phyloP scores from a whole-genome alignment of 2,888 invertebrate genomes.

The Unio delphinus region DNA sequence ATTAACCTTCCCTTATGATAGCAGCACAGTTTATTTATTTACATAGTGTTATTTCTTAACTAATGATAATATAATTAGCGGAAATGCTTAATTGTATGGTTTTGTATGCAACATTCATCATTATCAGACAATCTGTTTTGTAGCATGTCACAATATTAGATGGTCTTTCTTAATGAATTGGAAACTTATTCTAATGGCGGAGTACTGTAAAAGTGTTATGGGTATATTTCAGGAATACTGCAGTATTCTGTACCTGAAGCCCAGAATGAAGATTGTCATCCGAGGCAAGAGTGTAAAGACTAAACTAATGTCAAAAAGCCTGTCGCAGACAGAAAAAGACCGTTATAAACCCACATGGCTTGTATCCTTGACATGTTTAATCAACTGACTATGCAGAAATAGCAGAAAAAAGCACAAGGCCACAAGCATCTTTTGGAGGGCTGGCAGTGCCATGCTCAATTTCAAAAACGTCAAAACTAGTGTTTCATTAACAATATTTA shows the following conservation, averaged over 20 bases:
- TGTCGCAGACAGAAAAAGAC: slow-evolving; percentile 63
- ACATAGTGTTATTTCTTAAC: neutral
- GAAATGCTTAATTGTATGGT: too few species aligned
- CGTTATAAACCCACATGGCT: slow-evolving; percentile 65
- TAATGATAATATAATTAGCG: neutral
- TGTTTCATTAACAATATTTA: too few species aligned
- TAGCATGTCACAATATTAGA: neutral
- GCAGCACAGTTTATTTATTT: neutral
- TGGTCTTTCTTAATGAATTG: neutral
- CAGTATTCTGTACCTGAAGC: slow-evolving; percentile 67
- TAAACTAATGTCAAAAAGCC: slow-evolving; percentile 63
- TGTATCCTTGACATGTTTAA: slow-evolving; percentile 51
- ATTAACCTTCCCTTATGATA: neutral
- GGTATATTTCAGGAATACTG: slow-evolving; percentile 64
- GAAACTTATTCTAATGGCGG: neutral
- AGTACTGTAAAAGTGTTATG: neutral
- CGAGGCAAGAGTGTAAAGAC: slow-evolving; percentile 64
- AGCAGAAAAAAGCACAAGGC: too few species aligned
- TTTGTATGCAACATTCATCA: neutral
- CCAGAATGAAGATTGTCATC: slow-evolving; percentile 68
- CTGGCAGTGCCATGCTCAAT: too few species aligned
- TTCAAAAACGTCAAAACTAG: too few species aligned
- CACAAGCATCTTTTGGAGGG: too few species aligned
- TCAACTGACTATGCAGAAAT: too few species aligned
- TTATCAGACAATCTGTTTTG: neutral